These are phyloP conservation scores for Ursus arctos DNA, from an alignment of 2,113 vertebrate species.

Conservation along the genomic window DNA sequence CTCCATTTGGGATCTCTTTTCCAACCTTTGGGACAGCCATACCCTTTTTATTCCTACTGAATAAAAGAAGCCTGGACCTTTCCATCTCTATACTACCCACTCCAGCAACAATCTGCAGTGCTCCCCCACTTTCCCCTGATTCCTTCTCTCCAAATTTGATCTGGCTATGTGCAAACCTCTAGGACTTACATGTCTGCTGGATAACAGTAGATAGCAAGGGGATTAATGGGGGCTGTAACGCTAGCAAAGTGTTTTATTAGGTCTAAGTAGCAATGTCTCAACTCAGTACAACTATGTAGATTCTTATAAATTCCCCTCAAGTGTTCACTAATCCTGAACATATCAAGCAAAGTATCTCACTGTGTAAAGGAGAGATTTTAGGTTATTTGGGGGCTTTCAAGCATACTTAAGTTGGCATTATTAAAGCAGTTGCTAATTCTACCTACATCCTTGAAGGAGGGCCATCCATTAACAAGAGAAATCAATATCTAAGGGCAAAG, in stretches of 20 bases:
- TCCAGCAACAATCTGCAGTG: not conserved
- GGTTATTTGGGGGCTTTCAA: not conserved
- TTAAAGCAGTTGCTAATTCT: not conserved
- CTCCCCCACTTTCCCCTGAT: not conserved
- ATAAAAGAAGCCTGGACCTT: not conserved
- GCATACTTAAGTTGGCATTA: not conserved
- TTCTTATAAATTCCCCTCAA: not conserved
- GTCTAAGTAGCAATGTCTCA: not conserved
- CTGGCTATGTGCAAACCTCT: not conserved
- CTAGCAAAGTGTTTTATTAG: not conserved
- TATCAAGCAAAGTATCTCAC: constrained; percentile 30
- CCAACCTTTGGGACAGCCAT: not conserved
- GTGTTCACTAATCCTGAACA: not conserved
- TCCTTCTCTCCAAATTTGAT: not conserved
- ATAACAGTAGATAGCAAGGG: not conserved
- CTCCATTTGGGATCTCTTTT: not conserved
- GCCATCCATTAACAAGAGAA: constrained; percentile 33
- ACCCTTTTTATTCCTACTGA: not conserved
- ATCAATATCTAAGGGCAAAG: constrained; percentile 9
- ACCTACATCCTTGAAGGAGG: not conserved
- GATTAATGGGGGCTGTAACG: not conserved
- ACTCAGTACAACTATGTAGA: not conserved
- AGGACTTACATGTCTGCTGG: not conserved
- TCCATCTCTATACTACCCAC: not conserved
- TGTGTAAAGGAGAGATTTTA: not conserved